Base-by-base conservation (phyloP, 2,113 vertebrate species). In the Myodes glareolus region DNA sequence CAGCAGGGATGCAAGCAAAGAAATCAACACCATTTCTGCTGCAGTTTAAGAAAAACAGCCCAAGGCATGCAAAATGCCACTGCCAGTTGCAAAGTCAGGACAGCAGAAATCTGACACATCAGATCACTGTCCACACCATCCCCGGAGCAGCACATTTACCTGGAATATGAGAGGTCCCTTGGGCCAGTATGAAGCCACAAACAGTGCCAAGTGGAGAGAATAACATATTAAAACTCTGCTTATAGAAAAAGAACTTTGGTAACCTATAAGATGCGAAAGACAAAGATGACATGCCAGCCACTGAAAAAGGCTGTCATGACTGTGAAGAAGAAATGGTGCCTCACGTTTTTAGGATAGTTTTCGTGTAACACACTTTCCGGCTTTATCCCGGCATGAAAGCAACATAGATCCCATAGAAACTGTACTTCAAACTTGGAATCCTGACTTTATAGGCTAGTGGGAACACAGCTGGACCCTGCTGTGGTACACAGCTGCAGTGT, bases 161-260 rank as follows among this genome's bases (percentile, higher is more conserved):
- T 45, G 65, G 42, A 92, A 19, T 12, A 63, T 27, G 67, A 58
- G 19, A 88, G 61, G 52, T 67, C 72, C 17, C 42, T 31, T 68
- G 36, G 42, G 55, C 9, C 61, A 63, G 39, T 8, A 0, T 47
- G 67, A 87, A 65, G 68, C 31, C 47, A 63, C 3, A 80, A 52
- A 27, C 61, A 55, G 95, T 0, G 58, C 17, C 14, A 31, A 58
- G n/a, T 39, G 42, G 52, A 77, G 84, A 92, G 61, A 80, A 36
- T 4, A 88, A 61, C 10, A 10, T 3, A 19, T 42, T 67, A 39
- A 92, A 96, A 29, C 65, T 7, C 36, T 61, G 63, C 50, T 81
- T 92, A 36, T 7, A 94, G 75, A 63, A 77, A 45, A 90, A 88
- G 31, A 96, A 58, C 76, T 82, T 36, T 82, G 61, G 36, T 39